Percentiles rank a stretch among this genome's conserved stretches.
Conservation (phyloP, 23 tunicate species). For the Botrylloides violaceus region DNA sequence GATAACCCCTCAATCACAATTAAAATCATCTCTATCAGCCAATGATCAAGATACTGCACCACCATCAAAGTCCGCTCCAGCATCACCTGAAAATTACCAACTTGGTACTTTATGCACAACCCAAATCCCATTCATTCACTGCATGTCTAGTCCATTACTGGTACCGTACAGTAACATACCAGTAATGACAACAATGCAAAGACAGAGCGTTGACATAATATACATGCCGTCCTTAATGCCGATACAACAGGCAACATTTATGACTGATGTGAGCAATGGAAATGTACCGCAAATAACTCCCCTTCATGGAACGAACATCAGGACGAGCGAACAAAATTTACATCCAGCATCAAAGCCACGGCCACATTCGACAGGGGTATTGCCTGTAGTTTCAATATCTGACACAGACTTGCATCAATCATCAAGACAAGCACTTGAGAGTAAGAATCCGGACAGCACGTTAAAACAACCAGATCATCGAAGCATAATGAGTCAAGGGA, state of each 20-base stretch:
- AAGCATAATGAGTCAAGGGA: not conserved
- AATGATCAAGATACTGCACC: not conserved
- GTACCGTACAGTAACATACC: conserved; percentile 1
- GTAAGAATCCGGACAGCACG: not conserved
- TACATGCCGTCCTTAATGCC: conserved; percentile 6
- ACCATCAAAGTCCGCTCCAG: conserved; percentile 7
- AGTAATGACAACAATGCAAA: not conserved
- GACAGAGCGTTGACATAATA: not conserved
- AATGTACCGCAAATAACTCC: not conserved
- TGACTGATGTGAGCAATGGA: not conserved
- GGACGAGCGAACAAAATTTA: not conserved
- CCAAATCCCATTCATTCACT: conserved; percentile 2
- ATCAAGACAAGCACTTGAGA: not conserved
- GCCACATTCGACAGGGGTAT: not conserved
- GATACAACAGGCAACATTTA: not conserved
- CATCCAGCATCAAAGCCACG: not conserved
- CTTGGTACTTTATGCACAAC: not conserved
- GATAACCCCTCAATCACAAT: not conserved
- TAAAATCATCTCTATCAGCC: not conserved
- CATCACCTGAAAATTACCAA: not conserved
- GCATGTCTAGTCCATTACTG: not conserved
- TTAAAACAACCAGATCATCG: not conserved
- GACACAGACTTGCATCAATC: not conserved
- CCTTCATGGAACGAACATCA: not conserved
- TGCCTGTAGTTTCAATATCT: not conserved